Percentiles rank a stretch among this genome's conserved stretches.
phyloP scores from a whole-genome alignment of 2,888 invertebrate genomes.

The Phyto melanocephala region DNA sequence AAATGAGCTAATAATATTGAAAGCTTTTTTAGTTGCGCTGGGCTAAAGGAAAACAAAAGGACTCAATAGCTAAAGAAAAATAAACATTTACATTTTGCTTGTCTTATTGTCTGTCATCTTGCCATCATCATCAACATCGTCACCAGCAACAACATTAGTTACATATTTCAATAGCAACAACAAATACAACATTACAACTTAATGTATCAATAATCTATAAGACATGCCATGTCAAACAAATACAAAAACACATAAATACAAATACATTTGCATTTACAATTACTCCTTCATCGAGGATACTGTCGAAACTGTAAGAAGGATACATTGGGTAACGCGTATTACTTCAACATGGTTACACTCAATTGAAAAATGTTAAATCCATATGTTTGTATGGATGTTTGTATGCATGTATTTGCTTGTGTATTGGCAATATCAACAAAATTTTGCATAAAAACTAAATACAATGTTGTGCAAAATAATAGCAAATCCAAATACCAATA shows the following conservation, averaged over 20 bases:
- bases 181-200: neutral
- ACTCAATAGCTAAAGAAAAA: neutral
- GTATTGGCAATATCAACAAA: neutral
- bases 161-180: neutral
- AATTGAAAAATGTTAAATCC: conserved; percentile 55
- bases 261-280: neutral
- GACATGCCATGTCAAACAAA: conserved; percentile 51
- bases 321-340: conserved; percentile 44
- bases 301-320: neutral
- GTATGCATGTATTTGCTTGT: neutral
- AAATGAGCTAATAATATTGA: conserved; percentile 49
- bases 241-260: conserved; percentile 30
- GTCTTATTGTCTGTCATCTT: conserved; percentile 10
- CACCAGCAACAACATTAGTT: neutral
- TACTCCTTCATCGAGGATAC: neutral
- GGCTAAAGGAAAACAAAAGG: conserved; percentile 20
- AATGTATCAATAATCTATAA: conserved; percentile 54
- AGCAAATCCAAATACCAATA: too few species aligned
- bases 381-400: conserved; percentile 10
- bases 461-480: neutral
- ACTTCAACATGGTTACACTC: conserved; percentile 53
- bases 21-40: conserved; percentile 45
- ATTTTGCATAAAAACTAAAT: neutral
- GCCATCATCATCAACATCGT: conserved; percentile 19
- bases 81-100: conserved; percentile 38